Evolutionary conservation across 1,140 invertebrate genomes (phyloP), one percentile per base, ranked within the genome.

Genomic region (Pseudomyrmex gracilis): DNA sequence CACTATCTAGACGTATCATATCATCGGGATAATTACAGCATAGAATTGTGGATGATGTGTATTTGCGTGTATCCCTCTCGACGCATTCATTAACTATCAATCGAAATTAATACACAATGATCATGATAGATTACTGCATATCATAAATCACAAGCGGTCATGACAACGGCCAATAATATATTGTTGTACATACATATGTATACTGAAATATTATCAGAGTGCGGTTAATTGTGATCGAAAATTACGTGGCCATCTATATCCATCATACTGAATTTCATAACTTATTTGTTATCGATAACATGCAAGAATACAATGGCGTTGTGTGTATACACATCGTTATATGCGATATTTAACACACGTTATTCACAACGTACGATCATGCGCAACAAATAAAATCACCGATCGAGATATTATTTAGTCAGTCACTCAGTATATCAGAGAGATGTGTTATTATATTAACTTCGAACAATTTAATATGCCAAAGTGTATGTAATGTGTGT

Each of bases 51-150:
- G 15, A 71, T 12, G n/a, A 5, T 60, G 43, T 77, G 9, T 64
- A 13, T 51, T 47, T 43, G 47, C 24, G 17, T 57, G 34, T 70
- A 34, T 49, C 45, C 58, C 43, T 76, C 43, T 76, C 8, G n/a
- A 60, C 34, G 45, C 53, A 70, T 80, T 80, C 45, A 71, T 70
- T 80, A 70, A 80, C 53, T 70, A 60, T 49, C 53, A 71, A 71
- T 80, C 47, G 53, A 80, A 60, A 80, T 80, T 80, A 80, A 80
- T 80, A 60, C 58, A 70, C 53, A 80, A 80, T 71, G 53, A 58
- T n/a, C 5, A 5, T 70, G 76, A 80, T 71, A 71, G 45, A 80
- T 71, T 60, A 49, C 20, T 58, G 61, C 34, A 34, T 34, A 1
- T 3, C 22, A 47, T 49, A 71, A 80, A 80, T 80, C 53, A 78